Evolutionary conservation across 2,113 vertebrate genomes (phyloP), one percentile per base, ranked within the genome.

Genomic region (Phaetusa simplex): DNA sequence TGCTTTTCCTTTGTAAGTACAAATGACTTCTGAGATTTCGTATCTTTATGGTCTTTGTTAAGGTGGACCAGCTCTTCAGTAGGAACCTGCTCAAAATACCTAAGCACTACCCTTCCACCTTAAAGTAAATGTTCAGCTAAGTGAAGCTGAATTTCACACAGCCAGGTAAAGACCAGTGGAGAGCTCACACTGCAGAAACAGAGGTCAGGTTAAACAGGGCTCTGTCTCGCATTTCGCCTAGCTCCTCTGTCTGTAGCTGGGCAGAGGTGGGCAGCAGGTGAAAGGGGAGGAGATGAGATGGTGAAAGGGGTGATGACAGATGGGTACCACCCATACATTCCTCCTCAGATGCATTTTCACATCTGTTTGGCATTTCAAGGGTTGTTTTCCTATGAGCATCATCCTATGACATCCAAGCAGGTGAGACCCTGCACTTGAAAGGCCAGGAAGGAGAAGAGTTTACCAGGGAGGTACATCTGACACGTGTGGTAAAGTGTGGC

Each of bases 251-350:
- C 82, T 84, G 20, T 38, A 56, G 64, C n/a, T 72, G 79, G 94
- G 77, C 70, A 95, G 86, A 87, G 47, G 77, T 95, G 94, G 97
- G 94, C 77, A 96, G 19, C 56, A 87, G 55, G 79, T 94, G 56
- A 92, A 87, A 92, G 56, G 12, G 36, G 45, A 82, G 21, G 69
- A 89, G 81, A 62, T 15, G 80, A 89, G 80, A 79, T 53, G 83
- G 77, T 94, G 81, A 94, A 95, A 95, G 27, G 83, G 43, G 56
- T 81, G 95, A 92, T 95, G 88, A 95, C 88, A 95, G 93, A 93
- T 74, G 32, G 38, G 82, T 82, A 76, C 27, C 43, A 91, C 83
- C 67, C 61, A 36, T 89, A 82, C 40, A 69, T 95, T 95, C 77
- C 53, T 70, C 43, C 58, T 61, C 38, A 38, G 65, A 92, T 94